These are phyloP conservation scores for Drosophila mayaguana DNA, from an alignment of 2,888 invertebrate species.

Conservation along the genomic window DNA sequence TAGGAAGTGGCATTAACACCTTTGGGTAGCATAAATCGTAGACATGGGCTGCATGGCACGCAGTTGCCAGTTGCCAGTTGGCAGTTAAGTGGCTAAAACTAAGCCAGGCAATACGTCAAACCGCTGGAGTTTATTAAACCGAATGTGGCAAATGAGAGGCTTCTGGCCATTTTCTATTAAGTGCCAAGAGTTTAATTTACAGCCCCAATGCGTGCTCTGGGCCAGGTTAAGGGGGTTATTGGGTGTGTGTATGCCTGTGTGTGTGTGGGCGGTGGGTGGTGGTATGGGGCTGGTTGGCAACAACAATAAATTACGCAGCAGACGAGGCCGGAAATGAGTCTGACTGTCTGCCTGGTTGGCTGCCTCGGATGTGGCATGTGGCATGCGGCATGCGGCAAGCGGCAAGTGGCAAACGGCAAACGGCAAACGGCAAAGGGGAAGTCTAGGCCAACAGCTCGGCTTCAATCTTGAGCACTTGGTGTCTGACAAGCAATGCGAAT, in stretches of 20 bases:
- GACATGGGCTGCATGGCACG: constrained; percentile 22
- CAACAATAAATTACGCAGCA: constrained; percentile 64
- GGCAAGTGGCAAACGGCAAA: constrained; percentile 19
- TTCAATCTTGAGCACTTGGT: constrained; percentile 20
- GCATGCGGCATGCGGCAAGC: constrained; percentile 24
- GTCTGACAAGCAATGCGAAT: constrained; percentile 67
- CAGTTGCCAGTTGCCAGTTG: constrained; percentile 58
- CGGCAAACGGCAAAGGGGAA: constrained; percentile 28
- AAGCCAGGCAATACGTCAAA: constrained; percentile 76
- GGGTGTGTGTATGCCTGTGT: neutral
- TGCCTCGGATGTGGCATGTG: constrained; percentile 31
- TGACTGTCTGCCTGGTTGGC: constrained; percentile 33
- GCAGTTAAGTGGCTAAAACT: constrained; percentile 78
- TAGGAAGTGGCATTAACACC: constrained; percentile 42
- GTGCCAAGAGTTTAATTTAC: constrained; percentile 73
- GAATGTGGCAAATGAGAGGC: constrained; percentile 68
- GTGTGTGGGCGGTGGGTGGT: neutral
- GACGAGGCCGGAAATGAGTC: constrained; percentile 58
- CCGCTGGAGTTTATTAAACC: constrained; percentile 65
- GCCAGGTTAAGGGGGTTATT: constrained; percentile 3
- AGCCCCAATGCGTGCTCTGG: constrained; percentile 28
- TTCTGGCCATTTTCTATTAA: constrained; percentile 74
- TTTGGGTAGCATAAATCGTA: constrained; percentile 55
- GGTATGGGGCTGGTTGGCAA: neutral
- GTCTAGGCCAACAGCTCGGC: constrained; percentile 13